Percentiles rank a stretch among this genome's conserved stretches.
phyloP scores from a whole-genome alignment of 2,888 invertebrate species.

The Plemyria rubiginata region DNA sequence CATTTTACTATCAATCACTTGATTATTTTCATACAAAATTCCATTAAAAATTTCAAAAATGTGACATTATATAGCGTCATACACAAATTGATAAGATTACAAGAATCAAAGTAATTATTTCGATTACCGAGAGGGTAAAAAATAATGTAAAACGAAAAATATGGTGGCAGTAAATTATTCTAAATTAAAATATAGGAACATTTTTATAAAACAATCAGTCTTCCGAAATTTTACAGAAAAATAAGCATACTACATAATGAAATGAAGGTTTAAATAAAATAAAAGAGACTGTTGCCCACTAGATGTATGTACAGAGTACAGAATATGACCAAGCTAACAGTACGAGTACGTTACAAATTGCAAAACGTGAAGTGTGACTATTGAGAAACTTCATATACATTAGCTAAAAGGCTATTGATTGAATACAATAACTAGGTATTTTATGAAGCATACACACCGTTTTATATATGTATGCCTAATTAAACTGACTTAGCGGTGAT shows the following conservation, averaged over 20 bases:
- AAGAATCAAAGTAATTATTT: slow-evolving; percentile 76
- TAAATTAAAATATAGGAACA: slow-evolving; percentile 85
- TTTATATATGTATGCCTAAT: slow-evolving; percentile 30
- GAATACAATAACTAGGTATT: slow-evolving; percentile 35
- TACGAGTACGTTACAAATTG: slow-evolving; percentile 38
- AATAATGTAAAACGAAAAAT: slow-evolving; percentile 76
- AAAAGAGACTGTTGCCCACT: slow-evolving; percentile 76
- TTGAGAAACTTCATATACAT: slow-evolving; percentile 38
- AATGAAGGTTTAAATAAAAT: slow-evolving; percentile 52
- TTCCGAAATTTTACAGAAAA: slow-evolving; percentile 79
- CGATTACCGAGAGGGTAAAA: slow-evolving; percentile 72
- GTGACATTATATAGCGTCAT: slow-evolving; percentile 84
- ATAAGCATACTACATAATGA: slow-evolving; percentile 70
- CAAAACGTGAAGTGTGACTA: slow-evolving; percentile 34
- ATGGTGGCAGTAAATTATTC: slow-evolving; percentile 80
- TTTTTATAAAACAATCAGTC: slow-evolving; percentile 74
- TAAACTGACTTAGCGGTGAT: slow-evolving; percentile 65
- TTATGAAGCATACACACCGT: slow-evolving; percentile 34
- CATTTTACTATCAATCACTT: slow-evolving; percentile 79
- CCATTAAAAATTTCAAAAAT: slow-evolving; percentile 84
- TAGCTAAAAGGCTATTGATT: slow-evolving; percentile 43
- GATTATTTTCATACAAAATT: slow-evolving; percentile 84
- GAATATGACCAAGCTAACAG: slow-evolving; percentile 42
- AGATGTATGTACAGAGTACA: slow-evolving; percentile 46
- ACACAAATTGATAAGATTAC: slow-evolving; percentile 80